Evolutionary conservation across 2,888 invertebrate genomes (phyloP), one percentile per base, ranked within the genome.

Genomic region (Theodoxus fluviatilis): DNA sequence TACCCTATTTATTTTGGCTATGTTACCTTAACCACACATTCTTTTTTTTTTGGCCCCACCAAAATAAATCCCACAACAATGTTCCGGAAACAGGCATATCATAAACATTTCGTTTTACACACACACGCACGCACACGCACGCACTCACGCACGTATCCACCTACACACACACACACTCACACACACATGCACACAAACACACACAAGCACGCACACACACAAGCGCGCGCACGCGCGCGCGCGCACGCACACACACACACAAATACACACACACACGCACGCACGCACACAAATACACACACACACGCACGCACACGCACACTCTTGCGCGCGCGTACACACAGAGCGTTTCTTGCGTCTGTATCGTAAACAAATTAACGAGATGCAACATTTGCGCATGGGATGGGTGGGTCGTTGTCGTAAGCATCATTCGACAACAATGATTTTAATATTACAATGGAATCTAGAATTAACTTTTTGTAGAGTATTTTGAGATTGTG

Each of bases 121-220:
- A 35, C 28, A 38, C 38, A 2, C 7, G 7, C 38, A 25, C 3
- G 18, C 57, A 57, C 57, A 22, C 40, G 38, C 57, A 38, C 57
- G 57, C 57, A 38, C 57, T 40, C 57, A 59, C 59, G 43, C 59
- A 68, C 67, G 57, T 57, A 68, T 57, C 6, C 68, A 59, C 47
- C 0, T 55, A 52, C 55, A 43, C 69, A 64, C 63, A 49, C 47
- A 49, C 35, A 63, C 35, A 40, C 35, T 59, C 38, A 35, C 38
- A 38, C 37, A 22, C 65, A 18, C 65, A 22, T 18, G 33, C 65
- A 33, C 18, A 25, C 15, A 1, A 40, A 43, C 61, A 31, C 59
- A 25, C 7, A 25, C n/a, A 22, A 1, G 31, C 6, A 49, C 47
- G 33, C 57, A 57, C 57, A 57, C 57, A 57, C 28, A 57, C 7